A percentile compares a stretch with the other conserved stretches of the same genome.
phyloP scores from a whole-genome alignment of 2,797 vertebrate species.

The Novumbra hubbsi region DNA sequence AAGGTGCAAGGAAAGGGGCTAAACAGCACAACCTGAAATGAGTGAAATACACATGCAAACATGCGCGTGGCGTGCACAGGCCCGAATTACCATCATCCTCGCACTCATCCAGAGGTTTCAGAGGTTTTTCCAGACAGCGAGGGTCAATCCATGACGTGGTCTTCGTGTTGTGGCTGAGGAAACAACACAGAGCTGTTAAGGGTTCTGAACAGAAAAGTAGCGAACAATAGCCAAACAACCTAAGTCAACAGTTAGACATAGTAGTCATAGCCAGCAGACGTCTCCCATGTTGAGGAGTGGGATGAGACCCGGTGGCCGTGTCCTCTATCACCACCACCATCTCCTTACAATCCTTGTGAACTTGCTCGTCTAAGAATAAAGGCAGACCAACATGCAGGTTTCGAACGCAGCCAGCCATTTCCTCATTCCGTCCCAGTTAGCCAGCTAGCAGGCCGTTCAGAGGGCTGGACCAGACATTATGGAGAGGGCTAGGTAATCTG shows the following conservation, averaged over 20 bases:
- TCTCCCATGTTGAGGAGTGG: neutral
- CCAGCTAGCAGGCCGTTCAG: constrained; percentile 39
- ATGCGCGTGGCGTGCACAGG: neutral
- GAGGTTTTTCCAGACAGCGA: constrained; percentile 92
- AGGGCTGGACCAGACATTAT: constrained; percentile 57
- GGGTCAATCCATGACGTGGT: constrained; percentile 99
- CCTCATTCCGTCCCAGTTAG: constrained; percentile 48
- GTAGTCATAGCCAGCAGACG: neutral
- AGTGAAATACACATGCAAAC: neutral
- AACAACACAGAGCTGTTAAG: constrained; percentile 50
- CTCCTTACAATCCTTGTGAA: neutral
- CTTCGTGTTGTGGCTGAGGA: constrained; percentile 97
- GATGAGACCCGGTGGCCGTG: neutral
- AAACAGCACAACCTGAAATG: neutral
- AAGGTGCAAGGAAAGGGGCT: neutral
- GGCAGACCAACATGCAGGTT: constrained; percentile 49
- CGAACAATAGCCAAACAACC: neutral
- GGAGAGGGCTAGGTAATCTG: constrained; percentile 69
- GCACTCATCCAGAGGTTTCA: constrained; percentile 95
- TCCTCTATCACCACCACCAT: neutral
- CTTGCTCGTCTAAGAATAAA: neutral
- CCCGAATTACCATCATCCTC: constrained; percentile 95
- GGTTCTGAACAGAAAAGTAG: constrained; percentile 14
- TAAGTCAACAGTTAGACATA: neutral
- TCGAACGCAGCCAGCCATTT: constrained; percentile 63